phyloP scores from a whole-genome alignment of 2,797 vertebrate species.

The Loriculus beryllinus region DNA sequence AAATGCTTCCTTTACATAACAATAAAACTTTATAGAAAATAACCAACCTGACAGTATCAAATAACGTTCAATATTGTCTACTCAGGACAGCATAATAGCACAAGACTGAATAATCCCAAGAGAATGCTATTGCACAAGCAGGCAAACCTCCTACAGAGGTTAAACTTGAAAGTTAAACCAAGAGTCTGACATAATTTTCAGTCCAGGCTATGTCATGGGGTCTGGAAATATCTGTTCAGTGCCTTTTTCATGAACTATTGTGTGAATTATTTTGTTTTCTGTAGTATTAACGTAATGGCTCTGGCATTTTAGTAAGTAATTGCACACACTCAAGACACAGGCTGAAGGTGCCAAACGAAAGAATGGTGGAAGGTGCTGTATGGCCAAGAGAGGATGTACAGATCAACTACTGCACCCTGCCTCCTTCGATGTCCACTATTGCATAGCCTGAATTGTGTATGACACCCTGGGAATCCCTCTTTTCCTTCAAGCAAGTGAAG shows the following conservation, averaged over 20 bases:
- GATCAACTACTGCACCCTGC: not conserved
- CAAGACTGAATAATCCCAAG: not conserved
- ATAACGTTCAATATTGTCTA: not conserved
- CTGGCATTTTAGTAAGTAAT: not conserved
- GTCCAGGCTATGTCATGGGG: not conserved
- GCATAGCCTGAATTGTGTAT: not conserved
- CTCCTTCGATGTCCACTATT: not conserved
- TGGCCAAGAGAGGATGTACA: not conserved
- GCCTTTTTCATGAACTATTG: not conserved
- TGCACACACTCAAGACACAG: not conserved
- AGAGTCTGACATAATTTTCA: not conserved
- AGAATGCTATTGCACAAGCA: not conserved
- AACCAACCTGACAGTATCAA: not conserved
- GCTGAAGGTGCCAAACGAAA: not conserved
- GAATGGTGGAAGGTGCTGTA: not conserved
- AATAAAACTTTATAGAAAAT: not conserved
- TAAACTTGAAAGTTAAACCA: not conserved
- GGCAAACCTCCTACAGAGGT: not conserved
- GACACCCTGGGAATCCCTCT: not conserved
- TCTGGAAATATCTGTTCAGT: not conserved
- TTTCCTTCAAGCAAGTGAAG: not conserved
- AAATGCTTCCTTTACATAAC: not conserved
- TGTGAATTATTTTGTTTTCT: not conserved
- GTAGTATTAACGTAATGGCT: not conserved
- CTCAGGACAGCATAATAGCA: not conserved